Percentiles rank a stretch among this genome's conserved stretches.
These are phyloP conservation scores for Microchrysa polita DNA, from an alignment of 2,888 invertebrate genomes.

Conservation along the genomic window DNA sequence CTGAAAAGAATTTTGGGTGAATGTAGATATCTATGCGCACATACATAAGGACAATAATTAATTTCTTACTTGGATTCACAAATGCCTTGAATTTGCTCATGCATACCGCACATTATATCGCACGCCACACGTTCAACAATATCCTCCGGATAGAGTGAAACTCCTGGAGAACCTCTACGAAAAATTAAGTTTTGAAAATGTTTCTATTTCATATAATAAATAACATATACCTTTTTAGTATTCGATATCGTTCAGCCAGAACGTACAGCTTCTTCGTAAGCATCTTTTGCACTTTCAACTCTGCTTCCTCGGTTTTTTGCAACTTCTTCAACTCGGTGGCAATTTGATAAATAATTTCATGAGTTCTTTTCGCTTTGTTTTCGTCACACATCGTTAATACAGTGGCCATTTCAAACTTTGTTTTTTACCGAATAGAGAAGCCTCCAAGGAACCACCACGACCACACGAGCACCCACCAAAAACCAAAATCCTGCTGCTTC, in stretches of 20 bases:
- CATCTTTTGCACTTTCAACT: conserved; percentile 4
- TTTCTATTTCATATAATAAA: too few relatives aligned
- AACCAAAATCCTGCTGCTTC: too few relatives aligned
- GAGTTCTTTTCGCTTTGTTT: neutral
- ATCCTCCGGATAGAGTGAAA: conserved; percentile 23
- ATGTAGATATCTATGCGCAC: neutral
- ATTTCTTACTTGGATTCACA: conserved; percentile 16
- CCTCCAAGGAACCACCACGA: too few relatives aligned
- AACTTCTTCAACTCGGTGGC: neutral
- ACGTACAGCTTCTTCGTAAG: neutral
- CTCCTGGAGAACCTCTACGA: conserved; percentile 28
- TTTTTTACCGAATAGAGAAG: too few relatives aligned
- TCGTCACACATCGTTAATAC: conserved; percentile 25
- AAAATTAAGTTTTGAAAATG: neutral
- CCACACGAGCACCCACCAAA: too few relatives aligned
- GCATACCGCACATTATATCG: conserved; percentile 26
- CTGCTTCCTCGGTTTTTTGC: conserved; percentile 20
- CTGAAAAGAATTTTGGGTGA: too few relatives aligned
- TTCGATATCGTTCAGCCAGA: neutral
- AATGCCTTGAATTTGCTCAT: conserved; percentile 2
- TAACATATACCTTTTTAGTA: conserved; percentile 21
- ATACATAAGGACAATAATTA: too few relatives aligned
- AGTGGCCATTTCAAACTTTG: conserved; percentile 3
- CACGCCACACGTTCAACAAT: conserved; percentile 16
- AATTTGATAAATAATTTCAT: conserved; percentile 10